Evolutionary conservation across 2,797 vertebrate species (phyloP).

Genomic region (Valencia hispanica): DNA sequence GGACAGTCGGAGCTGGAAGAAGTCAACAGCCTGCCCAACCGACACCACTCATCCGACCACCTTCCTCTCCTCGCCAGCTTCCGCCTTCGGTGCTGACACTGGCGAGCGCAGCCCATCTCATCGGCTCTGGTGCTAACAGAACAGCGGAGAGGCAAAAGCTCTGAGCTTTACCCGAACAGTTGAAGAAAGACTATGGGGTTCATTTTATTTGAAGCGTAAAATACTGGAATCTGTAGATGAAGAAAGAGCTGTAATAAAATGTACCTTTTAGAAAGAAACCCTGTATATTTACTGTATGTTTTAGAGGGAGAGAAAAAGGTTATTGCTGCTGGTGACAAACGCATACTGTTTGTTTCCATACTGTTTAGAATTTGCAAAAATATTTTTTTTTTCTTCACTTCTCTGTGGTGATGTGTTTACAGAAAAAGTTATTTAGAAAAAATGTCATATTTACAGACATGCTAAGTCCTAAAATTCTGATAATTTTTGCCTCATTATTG

Average conservation of each 20-base stretch:
- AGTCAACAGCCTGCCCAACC: slow-evolving; percentile 89
- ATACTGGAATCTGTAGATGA: not conserved
- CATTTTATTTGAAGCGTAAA: too few relatives aligned
- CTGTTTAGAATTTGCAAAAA: not conserved
- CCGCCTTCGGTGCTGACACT: slow-evolving; percentile 65
- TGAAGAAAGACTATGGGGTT: too few relatives aligned
- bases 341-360: not conserved
- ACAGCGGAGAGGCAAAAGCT: not conserved
- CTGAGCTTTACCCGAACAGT: not conserved
- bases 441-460: not conserved
- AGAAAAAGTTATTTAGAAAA: not conserved
- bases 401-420: not conserved
- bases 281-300: not conserved
- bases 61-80: slow-evolving; percentile 90
- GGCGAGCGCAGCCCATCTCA: too few relatives aligned
- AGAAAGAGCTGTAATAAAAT: not conserved
- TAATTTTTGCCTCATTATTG: not conserved
- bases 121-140: not conserved
- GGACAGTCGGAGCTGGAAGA: slow-evolving; percentile 86
- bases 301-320: not conserved
- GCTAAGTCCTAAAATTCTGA: not conserved
- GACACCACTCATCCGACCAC: slow-evolving; percentile 91
- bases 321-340: not conserved
- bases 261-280: not conserved
- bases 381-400: not conserved